Conservation (phyloP, 2,888 invertebrate species). For the Agrilus biguttatus region DNA sequence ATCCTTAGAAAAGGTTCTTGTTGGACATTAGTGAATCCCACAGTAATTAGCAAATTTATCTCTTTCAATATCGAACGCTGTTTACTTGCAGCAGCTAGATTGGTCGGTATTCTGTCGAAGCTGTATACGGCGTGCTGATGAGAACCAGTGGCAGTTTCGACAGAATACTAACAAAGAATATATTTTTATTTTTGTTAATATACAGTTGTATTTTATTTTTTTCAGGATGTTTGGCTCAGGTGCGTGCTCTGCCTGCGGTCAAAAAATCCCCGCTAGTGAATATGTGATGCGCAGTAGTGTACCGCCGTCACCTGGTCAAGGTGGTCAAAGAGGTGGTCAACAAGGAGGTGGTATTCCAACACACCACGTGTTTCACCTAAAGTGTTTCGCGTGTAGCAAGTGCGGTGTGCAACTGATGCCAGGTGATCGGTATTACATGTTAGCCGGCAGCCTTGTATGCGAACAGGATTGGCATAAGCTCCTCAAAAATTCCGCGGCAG, state of each 20-base stretch:
- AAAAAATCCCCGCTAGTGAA: constrained; percentile 85
- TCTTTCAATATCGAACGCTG: too few species aligned
- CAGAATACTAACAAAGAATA: too few species aligned
- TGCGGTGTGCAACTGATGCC: constrained; percentile 78
- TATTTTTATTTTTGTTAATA: too few species aligned
- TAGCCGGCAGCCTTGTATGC: constrained; percentile 82
- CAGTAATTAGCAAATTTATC: too few species aligned
- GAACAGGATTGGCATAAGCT: constrained; percentile 89
- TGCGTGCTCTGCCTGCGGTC: constrained; percentile 82
- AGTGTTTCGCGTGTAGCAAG: constrained; percentile 91
- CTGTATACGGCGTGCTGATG: too few species aligned
- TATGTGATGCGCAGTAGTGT: constrained; percentile 78
- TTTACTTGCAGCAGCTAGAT: too few species aligned
- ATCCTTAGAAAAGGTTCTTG: too few species aligned
- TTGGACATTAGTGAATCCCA: too few species aligned
- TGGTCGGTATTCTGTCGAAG: too few species aligned
- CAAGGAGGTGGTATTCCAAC: constrained; percentile 6
- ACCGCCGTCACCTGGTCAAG: constrained; percentile 36
- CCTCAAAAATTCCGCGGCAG: constrained; percentile 45
- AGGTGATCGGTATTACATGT: constrained; percentile 82
- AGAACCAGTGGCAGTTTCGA: too few species aligned
- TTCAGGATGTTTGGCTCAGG: constrained; percentile 85
- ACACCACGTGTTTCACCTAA: constrained; percentile 79
- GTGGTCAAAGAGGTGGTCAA: constrained; percentile 25
- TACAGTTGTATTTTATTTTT: neutral